Evolutionary conservation across 2,797 vertebrate genomes (phyloP).

Genomic region (Gymnothorax javanicus): DNA sequence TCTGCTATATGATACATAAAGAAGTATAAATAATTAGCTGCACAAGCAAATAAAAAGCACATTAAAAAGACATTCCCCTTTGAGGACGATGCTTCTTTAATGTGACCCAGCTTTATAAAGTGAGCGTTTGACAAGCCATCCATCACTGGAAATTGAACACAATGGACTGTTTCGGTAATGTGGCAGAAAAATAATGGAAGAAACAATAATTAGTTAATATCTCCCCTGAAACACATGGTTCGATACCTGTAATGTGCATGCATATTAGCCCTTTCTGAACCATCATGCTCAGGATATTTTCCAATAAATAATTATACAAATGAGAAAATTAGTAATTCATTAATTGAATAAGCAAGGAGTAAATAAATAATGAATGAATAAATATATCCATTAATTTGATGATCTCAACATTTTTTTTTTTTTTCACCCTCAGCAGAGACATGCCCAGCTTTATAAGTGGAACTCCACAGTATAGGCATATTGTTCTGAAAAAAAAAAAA

Average conservation of each 20-base stretch:
- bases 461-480: too few relatives aligned
- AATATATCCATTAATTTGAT: too few relatives aligned
- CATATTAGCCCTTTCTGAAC: neutral
- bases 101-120: slow-evolving; percentile 41
- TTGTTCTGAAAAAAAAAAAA: too few relatives aligned
- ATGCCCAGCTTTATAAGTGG: too few relatives aligned
- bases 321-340: too few relatives aligned
- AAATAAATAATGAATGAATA: too few relatives aligned
- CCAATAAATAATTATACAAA: neutral
- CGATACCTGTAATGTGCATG: neutral
- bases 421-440: too few relatives aligned
- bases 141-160: slow-evolving; percentile 16
- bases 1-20: neutral
- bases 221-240: slow-evolving; percentile 13
- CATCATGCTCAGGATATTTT: neutral
- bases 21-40: slow-evolving; percentile 64
- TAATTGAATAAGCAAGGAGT: too few relatives aligned
- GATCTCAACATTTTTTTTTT: too few relatives aligned
- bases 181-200: neutral
- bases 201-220: slow-evolving; percentile 10
- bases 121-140: neutral
- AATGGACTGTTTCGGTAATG: slow-evolving; percentile 3
- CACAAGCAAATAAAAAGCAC: slow-evolving; percentile 73
- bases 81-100: slow-evolving; percentile 56
- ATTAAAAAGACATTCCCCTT: slow-evolving; percentile 76